Base-by-base conservation (phyloP, 2,113 vertebrate species). In the Lophochroa leadbeateri region DNA sequence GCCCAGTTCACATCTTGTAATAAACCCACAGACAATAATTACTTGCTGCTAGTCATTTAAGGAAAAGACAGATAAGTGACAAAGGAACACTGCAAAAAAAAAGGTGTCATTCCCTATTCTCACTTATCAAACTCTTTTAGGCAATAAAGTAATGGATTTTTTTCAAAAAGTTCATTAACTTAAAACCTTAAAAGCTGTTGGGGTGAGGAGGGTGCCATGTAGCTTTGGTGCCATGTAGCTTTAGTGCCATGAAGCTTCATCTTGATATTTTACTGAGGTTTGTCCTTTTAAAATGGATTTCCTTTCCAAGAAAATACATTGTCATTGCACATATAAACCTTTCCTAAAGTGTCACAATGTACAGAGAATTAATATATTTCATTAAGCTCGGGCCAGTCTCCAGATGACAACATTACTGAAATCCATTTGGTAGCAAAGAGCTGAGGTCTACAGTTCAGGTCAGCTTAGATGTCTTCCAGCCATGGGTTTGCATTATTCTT, bases 51-150 rank as follows among this genome's bases (percentile, higher is more conserved):
- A 57, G 60, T 17, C 49, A 35, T 74, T 88, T 88, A 80, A 93
- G 64, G 75, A 92, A 94, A 95, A 94, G 21, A 33, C 24, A 93
- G 71, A 24, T 75, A 84, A 96, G 33, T 47, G 37, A 92, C 94
- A 91, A 80, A 87, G 33, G 24, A 86, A 52, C 16, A 17, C 23
- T 77, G 71, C 17, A 81, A 33, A 84, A 44, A 44, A 29, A 74
- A 89, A 65, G 12, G 82, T 39, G 39, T 67, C 28, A 55, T 86
- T 92, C 31, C n/a, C 57, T 91, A 82, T 92, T 92, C 70, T 65
- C 5, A 5, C 52, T 95, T 95, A 92, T 83, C 71, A 64, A 85
- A 80, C 63, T 89, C 35, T 50, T 37, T 91, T 93, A 81, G 81
- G 60, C 71, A 87, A 86, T 41, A 76, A 63, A 4, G 2, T 11